These are phyloP conservation scores for Percopsis transmontana DNA, from an alignment of 2,113 vertebrate genomes.

Conservation along the genomic window DNA sequence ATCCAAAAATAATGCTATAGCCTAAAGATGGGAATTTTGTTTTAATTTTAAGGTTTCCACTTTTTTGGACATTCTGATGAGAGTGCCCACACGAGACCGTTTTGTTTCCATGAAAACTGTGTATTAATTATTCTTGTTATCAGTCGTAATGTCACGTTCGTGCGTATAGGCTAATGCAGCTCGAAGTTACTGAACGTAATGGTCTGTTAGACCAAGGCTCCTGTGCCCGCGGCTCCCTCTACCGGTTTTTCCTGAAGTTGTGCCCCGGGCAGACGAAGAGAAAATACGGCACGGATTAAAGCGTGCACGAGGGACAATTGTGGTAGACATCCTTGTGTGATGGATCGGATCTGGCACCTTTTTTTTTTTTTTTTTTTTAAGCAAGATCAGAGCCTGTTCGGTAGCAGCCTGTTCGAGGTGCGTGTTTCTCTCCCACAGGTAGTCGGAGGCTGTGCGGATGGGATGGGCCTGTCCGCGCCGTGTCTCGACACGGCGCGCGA, in stretches of 20 bases:
- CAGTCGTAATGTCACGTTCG: too few relatives aligned
- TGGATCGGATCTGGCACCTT: too few relatives aligned
- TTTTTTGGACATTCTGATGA: too few relatives aligned
- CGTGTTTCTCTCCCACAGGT: neutral
- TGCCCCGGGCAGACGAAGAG: slow-evolving; percentile 44
- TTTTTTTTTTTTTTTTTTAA: too few relatives aligned
- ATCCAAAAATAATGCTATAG: neutral
- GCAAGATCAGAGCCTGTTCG: too few relatives aligned
- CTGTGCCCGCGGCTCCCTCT: slow-evolving; percentile 55
- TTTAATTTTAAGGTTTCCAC: too few relatives aligned
- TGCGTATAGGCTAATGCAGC: neutral
- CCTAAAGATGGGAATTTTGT: slow-evolving; percentile 6
- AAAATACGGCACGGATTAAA: slow-evolving; percentile 33
- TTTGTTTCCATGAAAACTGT: neutral
- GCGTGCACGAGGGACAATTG: neutral
- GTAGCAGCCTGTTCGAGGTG: neutral
- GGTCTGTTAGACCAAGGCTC: neutral
- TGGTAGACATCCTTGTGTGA: too few relatives aligned
- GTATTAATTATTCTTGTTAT: slow-evolving; percentile 13
- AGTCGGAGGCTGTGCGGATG: slow-evolving; percentile 18
- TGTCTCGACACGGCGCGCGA: slow-evolving; percentile 68
- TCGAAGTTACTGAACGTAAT: neutral
- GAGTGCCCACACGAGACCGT: too few relatives aligned
- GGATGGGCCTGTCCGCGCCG: slow-evolving; percentile 29
- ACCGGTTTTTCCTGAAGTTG: slow-evolving; percentile 83